These are phyloP conservation scores for Pocillopora meandrina DNA, from an alignment of 92 coral and sea anemone species.

Conservation along the genomic window DNA sequence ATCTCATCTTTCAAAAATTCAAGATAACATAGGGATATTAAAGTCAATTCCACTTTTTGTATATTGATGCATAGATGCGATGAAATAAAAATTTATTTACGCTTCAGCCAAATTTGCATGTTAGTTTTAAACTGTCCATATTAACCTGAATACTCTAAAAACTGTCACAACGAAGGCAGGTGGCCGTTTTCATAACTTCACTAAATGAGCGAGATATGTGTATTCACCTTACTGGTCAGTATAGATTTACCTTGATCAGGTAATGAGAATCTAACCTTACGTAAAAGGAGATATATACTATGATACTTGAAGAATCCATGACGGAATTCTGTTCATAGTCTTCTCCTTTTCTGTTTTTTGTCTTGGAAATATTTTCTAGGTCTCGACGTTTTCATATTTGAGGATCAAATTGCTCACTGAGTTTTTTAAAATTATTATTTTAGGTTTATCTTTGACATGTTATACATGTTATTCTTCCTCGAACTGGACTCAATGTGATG, in stretches of 20 bases:
- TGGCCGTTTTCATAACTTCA: conserved; percentile 21
- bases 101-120: neutral
- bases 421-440: neutral
- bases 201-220: neutral
- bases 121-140: no score
- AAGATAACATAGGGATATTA: neutral
- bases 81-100: neutral
- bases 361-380: neutral
- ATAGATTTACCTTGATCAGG: neutral
- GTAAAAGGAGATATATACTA: neutral
- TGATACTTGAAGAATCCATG: no score
- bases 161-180: conserved; percentile 24
- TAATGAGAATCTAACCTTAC: neutral
- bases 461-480: conserved; percentile 29
- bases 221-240: no score
- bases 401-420: neutral
- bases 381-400: neutral
- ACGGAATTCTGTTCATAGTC: no score
- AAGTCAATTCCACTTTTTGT: no score
- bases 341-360: no score
- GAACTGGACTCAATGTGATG: conserved; percentile 31
- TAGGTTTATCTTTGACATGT: conserved; percentile 37
- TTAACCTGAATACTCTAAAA: no score
- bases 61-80: neutral
- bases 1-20: no score